Evolutionary conservation across 2,888 invertebrate genomes (phyloP), one percentile per base, ranked within the genome.

Genomic region (Gibbula magus): DNA sequence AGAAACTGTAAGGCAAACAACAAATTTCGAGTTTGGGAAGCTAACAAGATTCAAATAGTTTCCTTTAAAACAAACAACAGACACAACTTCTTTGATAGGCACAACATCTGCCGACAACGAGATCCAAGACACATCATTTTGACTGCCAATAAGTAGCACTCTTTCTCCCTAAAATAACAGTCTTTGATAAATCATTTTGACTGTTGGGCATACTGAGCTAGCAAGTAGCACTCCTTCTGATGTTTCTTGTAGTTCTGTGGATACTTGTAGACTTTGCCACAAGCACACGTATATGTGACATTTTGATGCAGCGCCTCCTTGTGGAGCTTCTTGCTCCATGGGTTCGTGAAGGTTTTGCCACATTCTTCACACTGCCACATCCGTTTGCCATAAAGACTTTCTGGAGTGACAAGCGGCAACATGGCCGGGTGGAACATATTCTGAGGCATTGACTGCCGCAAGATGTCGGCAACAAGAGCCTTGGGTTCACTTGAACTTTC

Each of bases 271-370:
- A 70, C 35, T n/a, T 70, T 70, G 18, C 70, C 70, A 70, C 70
- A 70, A 20, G 20, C 70, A 39, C 70, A 70, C 2, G 70, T 70
- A 18, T 70, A 70, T 18, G 70, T 70, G 13, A 70, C 20, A 35
- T 70, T 70, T 20, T 70, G 32, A 20, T 70, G 70, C 0, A 70
- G 70, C 0, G 70, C 70, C 20, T 70, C 70, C 70, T 39, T 35
- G 70, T 70, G 70, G 20, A 70, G 32, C 70, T 70, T 70, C 70
- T 70, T 70, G 70, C 70, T 70, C 70, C 70, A 70, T 16, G 70
- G 70, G 70, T 70, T 70, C 18, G 70, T 70, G 70, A 70, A 70
- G 35, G 70, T 70, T 70, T 70, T 70, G 70, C 70, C 70, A 70
- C 70, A 70, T 20, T 70, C 70, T 20, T 70, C 70, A 39, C 70